Evolutionary conservation across 92 coral and sea anemone species (phyloP), one percentile per base, ranked within the genome.

Genomic region (Paragorgia papillata): DNA sequence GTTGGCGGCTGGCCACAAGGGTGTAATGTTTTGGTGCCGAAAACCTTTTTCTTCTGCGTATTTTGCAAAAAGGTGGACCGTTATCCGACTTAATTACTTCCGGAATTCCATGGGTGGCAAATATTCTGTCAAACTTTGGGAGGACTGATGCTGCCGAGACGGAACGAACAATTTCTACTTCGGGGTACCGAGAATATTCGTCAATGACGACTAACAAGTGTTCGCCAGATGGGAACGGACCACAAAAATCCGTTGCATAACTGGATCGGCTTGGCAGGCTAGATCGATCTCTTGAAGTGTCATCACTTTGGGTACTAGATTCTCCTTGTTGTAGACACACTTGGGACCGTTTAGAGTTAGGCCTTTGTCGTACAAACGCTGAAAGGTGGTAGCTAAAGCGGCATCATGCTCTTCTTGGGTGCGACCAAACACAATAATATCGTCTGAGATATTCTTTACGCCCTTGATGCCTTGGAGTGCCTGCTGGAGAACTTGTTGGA

Each of bases 281-380:
- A n/a, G n/a, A n/a, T n/a, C n/a, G n/a, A n/a, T n/a, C n/a, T n/a
- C n/a, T n/a, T n/a, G n/a, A n/a, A n/a, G n/a, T n/a, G n/a, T n/a
- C n/a, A n/a, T n/a, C n/a, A n/a, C n/a, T n/a, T n/a, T n/a, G 43
- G 64, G 64, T 44, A 43, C 83, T 75, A 79, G 43, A 49, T 79
- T 63, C 46, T 79, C 62, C 61, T 79, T 79, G 83, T 79, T 66
- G 76, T n/a, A 79, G 19, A 51, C 66, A 53, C 83, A 79, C 40
- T 66, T 79, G 15, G 35, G 26, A 5, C 68, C 79, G 46, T 57
- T 56, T 21, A 80, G 84, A 57, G 78, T 53, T 27, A 80, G 85
- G 21, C 79, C 79, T 39, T 69, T 80, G 41, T 76, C 66, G 57
- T 33, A 18, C 15, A 25, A 6, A 32, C 84, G 30, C 33, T 68